These are phyloP conservation scores for Lamproptera curius DNA, from an alignment of 2,888 invertebrate genomes.

Conservation along the genomic window DNA sequence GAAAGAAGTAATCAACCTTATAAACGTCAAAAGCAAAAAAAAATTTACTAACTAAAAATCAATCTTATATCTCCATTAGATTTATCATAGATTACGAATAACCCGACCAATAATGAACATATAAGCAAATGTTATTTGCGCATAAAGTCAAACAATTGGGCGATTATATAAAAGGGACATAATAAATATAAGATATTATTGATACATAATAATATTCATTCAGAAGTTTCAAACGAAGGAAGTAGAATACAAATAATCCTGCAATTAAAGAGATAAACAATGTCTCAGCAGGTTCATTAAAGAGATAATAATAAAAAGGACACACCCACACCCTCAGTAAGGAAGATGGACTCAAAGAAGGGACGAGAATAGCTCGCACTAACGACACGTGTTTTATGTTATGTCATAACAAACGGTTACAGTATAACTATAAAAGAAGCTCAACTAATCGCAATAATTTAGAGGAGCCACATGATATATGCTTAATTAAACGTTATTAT, in stretches of 20 bases:
- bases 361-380: constrained; percentile 30
- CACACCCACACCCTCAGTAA: constrained; percentile 33
- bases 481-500: constrained; percentile 7
- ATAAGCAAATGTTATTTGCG: no score
- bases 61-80: no score
- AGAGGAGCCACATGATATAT: neutral
- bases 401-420: constrained; percentile 1
- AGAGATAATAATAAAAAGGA: constrained; percentile 49
- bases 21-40: no score
- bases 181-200: no score
- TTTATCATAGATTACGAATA: no score
- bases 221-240: no score
- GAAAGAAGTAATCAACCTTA: no score
- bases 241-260: constrained; percentile 19
- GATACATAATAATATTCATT: no score
- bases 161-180: no score
- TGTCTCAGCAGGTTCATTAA: constrained; percentile 45
- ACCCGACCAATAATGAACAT: no score
- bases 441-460: constrained; percentile 5
- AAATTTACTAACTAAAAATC: no score
- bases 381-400: constrained; percentile 10
- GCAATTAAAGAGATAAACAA: constrained; percentile 13
- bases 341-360: constrained; percentile 40
- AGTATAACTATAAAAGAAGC: neutral
- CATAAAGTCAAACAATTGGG: no score